A percentile compares a stretch with the other conserved stretches of the same genome.
These are phyloP conservation scores for Anthoscopus minutus DNA, from an alignment of 2,113 vertebrate genomes.

Conservation along the genomic window DNA sequence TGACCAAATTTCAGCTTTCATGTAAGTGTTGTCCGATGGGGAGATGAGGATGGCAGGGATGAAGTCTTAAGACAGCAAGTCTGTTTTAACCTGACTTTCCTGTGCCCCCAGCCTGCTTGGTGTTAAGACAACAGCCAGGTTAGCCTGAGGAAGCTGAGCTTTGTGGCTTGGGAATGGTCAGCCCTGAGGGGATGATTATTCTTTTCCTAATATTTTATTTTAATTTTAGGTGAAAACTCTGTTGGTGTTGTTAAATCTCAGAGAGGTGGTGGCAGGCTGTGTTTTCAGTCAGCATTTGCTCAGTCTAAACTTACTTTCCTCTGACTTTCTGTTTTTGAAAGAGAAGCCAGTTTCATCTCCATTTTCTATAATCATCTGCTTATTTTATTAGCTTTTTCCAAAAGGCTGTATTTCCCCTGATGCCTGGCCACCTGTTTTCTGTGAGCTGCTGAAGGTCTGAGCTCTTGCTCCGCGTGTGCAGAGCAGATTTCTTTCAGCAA, in stretches of 20 bases:
- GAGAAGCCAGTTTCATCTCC: background rate
- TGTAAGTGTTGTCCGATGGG: background rate
- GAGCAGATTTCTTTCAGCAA: slow-evolving; percentile 10
- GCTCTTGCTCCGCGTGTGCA: background rate
- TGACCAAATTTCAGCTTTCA: background rate
- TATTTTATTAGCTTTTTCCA: slow-evolving; percentile 33
- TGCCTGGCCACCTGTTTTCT: slow-evolving; percentile 39
- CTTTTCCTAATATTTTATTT: background rate
- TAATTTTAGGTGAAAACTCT: background rate
- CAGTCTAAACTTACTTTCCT: background rate
- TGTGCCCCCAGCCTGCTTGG: background rate
- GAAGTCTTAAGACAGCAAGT: background rate
- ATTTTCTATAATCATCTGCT: slow-evolving; percentile 1
- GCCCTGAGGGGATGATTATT: background rate
- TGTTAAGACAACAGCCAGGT: background rate
- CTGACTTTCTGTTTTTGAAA: background rate
- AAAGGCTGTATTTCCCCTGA: background rate
- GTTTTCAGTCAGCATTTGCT: background rate
- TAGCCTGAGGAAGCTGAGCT: background rate
- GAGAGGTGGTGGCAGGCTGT: background rate
- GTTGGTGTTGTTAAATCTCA: background rate
- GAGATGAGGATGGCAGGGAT: background rate
- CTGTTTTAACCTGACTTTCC: background rate
- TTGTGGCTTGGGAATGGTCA: background rate
- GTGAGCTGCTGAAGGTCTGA: slow-evolving; percentile 13